Evolutionary conservation across 92 coral and sea anemone species (phyloP).

Genomic region (Virgularia gustaviana): DNA sequence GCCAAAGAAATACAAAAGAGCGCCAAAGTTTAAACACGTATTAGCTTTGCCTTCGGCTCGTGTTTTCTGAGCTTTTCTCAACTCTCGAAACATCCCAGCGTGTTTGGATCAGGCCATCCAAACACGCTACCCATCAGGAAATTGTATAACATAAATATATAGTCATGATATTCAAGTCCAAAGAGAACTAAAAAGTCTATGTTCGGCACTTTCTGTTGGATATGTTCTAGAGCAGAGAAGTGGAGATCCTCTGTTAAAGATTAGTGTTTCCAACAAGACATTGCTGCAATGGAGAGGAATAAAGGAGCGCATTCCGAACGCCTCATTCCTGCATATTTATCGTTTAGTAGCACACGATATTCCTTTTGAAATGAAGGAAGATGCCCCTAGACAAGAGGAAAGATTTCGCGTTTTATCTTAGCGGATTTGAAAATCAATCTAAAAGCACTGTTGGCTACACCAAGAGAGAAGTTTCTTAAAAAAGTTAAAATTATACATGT

Average conservation of each 20-base stretch:
- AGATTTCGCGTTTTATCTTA: conserved; percentile 34
- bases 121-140: too few relatives aligned
- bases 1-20: conserved; percentile 7
- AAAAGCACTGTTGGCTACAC: conserved; percentile 16
- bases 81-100: neutral
- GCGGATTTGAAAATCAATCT: neutral
- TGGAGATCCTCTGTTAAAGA: conserved; percentile 17
- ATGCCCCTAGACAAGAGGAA: conserved; percentile 21
- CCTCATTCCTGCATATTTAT: conserved; percentile 23
- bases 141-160: neutral
- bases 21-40: conserved; percentile 8
- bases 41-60: too few relatives aligned
- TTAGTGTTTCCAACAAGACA: conserved; percentile 23
- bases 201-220: conserved; percentile 5
- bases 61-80: too few relatives aligned
- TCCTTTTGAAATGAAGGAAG: conserved; percentile 31
- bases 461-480: conserved; percentile 18
- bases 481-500: conserved; percentile 13
- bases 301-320: conserved; percentile 1
- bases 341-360: conserved; percentile 2
- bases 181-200: neutral
- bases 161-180: neutral
- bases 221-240: conserved; percentile 42
- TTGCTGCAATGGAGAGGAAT: conserved; percentile 30
- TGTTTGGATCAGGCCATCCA: too few relatives aligned